Evolutionary conservation across 1,140 invertebrate genomes (phyloP).

Genomic region (Cyclargus thomasi): DNA sequence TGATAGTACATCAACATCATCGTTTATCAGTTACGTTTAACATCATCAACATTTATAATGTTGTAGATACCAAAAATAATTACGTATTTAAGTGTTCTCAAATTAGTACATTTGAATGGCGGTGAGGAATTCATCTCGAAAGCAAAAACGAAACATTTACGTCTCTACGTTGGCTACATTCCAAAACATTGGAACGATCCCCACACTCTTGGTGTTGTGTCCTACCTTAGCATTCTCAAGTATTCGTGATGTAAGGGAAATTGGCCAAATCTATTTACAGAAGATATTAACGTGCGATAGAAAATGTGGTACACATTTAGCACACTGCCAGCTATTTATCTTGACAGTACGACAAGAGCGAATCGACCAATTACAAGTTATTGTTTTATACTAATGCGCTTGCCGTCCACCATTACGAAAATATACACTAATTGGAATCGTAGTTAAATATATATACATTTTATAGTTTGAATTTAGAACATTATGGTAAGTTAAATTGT

Average conservation of each 20-base stretch:
- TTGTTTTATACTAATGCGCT: neutral
- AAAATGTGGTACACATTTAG: conserved; percentile 23
- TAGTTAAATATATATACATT: too few relatives aligned
- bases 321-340: conserved; percentile 20
- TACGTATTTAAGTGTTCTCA: neutral
- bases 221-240: conserved; percentile 26
- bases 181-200: conserved; percentile 36
- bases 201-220: conserved; percentile 16
- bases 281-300: conserved; percentile 28
- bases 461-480: too few relatives aligned
- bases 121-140: conserved; percentile 57
- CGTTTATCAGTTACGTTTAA: too few relatives aligned
- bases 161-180: conserved; percentile 15
- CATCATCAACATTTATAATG: too few relatives aligned
- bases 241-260: conserved; percentile 41
- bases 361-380: neutral
- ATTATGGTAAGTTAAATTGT: too few relatives aligned
- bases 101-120: conserved; percentile 3
- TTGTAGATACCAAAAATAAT: neutral
- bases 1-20: too few relatives aligned
- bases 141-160: conserved; percentile 36
- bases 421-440: too few relatives aligned
- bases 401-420: neutral
- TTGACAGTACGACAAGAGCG: neutral
- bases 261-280: conserved; percentile 52